Evolutionary conservation across 1,140 invertebrate genomes (phyloP).

Genomic region (Megathymus violae): DNA sequence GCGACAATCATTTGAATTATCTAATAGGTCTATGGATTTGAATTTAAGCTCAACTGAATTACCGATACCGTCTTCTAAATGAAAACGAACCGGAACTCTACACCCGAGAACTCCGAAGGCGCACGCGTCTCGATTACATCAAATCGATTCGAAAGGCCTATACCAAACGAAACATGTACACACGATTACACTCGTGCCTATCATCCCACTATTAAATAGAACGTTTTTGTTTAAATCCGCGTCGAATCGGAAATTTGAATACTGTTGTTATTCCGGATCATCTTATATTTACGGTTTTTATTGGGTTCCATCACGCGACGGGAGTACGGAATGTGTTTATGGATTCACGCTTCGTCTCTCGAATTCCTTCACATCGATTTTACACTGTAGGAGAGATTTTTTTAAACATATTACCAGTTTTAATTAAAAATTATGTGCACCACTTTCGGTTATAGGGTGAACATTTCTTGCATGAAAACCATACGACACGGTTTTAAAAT

Average conservation of each 20-base stretch:
- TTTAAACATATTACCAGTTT: constrained; percentile 27
- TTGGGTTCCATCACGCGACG: constrained; percentile 71
- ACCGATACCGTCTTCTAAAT: constrained; percentile 41
- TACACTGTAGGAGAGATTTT: constrained; percentile 46
- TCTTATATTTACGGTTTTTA: constrained; percentile 74
- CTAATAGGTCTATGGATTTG: constrained; percentile 17
- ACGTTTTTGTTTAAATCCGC: constrained; percentile 82
- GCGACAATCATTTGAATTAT: constrained; percentile 43
- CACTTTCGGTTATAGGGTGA: constrained; percentile 5
- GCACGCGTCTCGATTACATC: constrained; percentile 65
- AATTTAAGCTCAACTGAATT: constrained; percentile 40
- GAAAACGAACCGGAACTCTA: constrained; percentile 55
- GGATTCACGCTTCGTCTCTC: constrained; percentile 63
- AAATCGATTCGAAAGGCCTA: constrained; percentile 75
- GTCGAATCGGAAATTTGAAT: constrained; percentile 79
- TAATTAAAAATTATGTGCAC: constrained; percentile 33
- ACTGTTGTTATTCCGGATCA: constrained; percentile 74
- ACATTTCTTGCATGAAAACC: constrained; percentile 12
- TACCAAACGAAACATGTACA: constrained; percentile 50
- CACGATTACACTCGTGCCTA: constrained; percentile 63
- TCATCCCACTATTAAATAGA: constrained; percentile 79
- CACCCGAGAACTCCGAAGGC: constrained; percentile 43
- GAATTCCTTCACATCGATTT: constrained; percentile 50
- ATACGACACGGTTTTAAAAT: constrained; percentile 17
- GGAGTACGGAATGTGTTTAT: constrained; percentile 73